Evolutionary conservation across 2,888 invertebrate genomes (phyloP).

Genomic region (Lycaena phlaeas): DNA sequence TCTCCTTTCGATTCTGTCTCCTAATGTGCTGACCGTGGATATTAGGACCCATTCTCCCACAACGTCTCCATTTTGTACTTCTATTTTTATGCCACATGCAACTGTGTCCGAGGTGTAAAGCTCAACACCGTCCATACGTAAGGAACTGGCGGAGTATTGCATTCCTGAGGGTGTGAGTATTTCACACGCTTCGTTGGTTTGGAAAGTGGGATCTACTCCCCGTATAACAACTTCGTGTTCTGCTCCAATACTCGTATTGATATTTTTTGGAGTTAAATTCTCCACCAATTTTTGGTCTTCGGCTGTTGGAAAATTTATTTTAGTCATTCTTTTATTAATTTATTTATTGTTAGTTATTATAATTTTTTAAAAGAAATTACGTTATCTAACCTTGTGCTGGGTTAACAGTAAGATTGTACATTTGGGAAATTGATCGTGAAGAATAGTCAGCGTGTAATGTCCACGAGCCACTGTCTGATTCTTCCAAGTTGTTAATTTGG

Average conservation of each 20-base stretch:
- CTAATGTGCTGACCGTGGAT: constrained; percentile 27
- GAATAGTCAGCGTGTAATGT: constrained; percentile 15
- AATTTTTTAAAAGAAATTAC: no score
- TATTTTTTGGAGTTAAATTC: not conserved
- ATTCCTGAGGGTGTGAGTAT: constrained; percentile 34
- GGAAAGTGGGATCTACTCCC: constrained; percentile 4
- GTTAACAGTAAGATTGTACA: constrained; percentile 19
- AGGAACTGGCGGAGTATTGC: constrained; percentile 30
- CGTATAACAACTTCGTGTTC: constrained; percentile 5
- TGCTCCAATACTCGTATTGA: not conserved
- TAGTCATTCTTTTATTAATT: constrained; percentile 14
- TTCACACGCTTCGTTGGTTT: constrained; percentile 33
- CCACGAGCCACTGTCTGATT: constrained; percentile 27
- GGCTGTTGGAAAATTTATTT: not conserved
- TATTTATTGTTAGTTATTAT: not conserved
- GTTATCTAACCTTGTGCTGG: constrained; percentile 15
- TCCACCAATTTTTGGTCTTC: not conserved
- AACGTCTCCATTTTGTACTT: constrained; percentile 28
- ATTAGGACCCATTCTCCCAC: constrained; percentile 48
- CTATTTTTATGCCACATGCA: constrained; percentile 36
- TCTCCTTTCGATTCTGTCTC: constrained; percentile 35
- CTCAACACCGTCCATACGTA: constrained; percentile 30
- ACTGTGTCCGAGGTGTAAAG: constrained; percentile 23
- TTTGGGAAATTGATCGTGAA: constrained; percentile 8
- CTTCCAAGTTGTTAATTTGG: constrained; percentile 17